Evolutionary conservation across 2,888 invertebrate species (phyloP).

Genomic region (Abrostola triplasia): DNA sequence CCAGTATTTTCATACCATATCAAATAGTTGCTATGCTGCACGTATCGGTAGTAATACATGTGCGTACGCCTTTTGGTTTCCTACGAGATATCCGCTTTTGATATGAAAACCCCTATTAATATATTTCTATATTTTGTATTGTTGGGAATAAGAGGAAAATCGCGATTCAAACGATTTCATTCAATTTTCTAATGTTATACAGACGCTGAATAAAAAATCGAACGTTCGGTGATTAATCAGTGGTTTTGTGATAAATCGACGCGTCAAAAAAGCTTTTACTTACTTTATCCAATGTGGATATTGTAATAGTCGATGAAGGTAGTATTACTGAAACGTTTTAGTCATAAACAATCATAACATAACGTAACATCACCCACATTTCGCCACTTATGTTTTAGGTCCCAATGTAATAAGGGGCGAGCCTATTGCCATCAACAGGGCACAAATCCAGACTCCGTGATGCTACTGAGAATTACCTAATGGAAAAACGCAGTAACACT

Average conservation of each 20-base stretch:
- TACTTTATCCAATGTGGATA: conserved; percentile 53
- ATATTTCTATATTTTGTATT: conserved; percentile 55
- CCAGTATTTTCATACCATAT: conserved; percentile 28
- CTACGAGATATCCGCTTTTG: conserved; percentile 37
- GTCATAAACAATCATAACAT: conserved; percentile 51
- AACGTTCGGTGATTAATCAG: conserved; percentile 66
- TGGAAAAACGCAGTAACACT: no score
- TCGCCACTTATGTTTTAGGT: no score
- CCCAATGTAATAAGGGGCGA: no score
- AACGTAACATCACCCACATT: no score
- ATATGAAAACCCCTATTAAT: conserved; percentile 54
- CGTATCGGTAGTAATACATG: conserved; percentile 38
- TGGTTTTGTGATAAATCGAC: conserved; percentile 68
- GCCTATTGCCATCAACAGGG: no score
- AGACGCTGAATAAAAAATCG: conserved; percentile 60
- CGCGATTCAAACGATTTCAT: conserved; percentile 52
- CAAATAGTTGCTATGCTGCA: conserved; percentile 28
- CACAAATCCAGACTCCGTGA: no score
- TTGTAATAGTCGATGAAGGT: conserved; percentile 50
- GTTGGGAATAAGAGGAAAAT: conserved; percentile 48
- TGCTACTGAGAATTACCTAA: no score
- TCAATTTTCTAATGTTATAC: conserved; percentile 57
- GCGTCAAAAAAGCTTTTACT: conserved; percentile 66
- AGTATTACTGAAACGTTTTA: conserved; percentile 45
- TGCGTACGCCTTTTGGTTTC: conserved; percentile 40